Evolutionary conservation across 2,888 invertebrate genomes (phyloP).

Genomic region (Lasioglossum lativentre): DNA sequence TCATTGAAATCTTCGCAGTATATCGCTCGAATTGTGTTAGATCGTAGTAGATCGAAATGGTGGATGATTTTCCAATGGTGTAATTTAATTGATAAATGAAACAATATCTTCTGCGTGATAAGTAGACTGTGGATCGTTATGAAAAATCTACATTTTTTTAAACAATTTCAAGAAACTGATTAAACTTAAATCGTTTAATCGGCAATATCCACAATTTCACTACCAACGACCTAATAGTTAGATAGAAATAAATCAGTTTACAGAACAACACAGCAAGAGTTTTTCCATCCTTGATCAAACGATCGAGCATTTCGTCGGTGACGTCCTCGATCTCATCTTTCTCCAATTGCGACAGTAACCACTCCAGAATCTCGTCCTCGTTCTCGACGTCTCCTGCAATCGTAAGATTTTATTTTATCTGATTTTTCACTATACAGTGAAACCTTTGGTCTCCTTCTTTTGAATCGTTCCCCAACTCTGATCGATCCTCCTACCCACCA

Average conservation of each 20-base stretch:
- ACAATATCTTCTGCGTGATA: not conserved
- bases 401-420: not conserved
- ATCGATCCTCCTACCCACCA: conserved; percentile 85
- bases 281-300: conserved; percentile 94
- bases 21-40: not conserved
- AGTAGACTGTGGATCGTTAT: too few species aligned
- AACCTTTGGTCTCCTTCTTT: not conserved
- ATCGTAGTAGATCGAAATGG: not conserved
- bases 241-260: conserved; percentile 85
- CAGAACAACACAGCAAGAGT: conserved; percentile 96
- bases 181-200: not conserved
- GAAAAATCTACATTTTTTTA: too few species aligned
- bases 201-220: not conserved
- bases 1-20: not conserved
- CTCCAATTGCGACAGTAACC: conserved; percentile 94
- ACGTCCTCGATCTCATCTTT: conserved; percentile 98
- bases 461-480: conserved; percentile 70
- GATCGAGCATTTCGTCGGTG: conserved; percentile 97
- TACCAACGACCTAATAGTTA: not conserved
- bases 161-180: not conserved
- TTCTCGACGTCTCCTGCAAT: conserved; percentile 91
- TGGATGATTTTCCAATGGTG: not conserved
- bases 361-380: conserved; percentile 95
- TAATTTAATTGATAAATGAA: not conserved
- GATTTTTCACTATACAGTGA: not conserved